Evolutionary conservation across 2,888 invertebrate genomes (phyloP).

Genomic region (Drosophila seclusa): DNA sequence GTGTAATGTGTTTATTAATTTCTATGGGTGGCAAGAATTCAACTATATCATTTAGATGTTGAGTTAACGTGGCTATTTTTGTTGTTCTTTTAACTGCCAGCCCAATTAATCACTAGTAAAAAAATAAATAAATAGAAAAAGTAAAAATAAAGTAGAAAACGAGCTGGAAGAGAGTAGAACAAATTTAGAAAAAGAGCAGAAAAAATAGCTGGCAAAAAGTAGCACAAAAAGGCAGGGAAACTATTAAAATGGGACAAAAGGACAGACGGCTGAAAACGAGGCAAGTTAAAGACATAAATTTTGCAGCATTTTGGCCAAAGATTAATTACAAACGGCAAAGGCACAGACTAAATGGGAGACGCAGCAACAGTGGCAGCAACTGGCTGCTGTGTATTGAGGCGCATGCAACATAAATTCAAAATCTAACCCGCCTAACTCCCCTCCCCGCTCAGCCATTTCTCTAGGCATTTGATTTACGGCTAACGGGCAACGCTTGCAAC

Average conservation of each 20-base stretch:
- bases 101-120: slow-evolving; percentile 73
- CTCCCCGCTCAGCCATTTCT: background rate
- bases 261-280: slow-evolving; percentile 26
- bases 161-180: background rate
- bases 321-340: slow-evolving; percentile 75
- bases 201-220: background rate
- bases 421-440: slow-evolving; percentile 7
- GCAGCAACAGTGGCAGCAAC: slow-evolving; percentile 4
- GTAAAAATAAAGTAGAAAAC: background rate
- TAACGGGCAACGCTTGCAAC: slow-evolving; percentile 55
- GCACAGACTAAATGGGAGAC: slow-evolving; percentile 12
- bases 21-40: slow-evolving; percentile 65
- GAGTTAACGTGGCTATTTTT: slow-evolving; percentile 24
- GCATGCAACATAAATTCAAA: slow-evolving; percentile 75
- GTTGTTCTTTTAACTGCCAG: slow-evolving; percentile 40
- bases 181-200: background rate
- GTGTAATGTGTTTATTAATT: slow-evolving; percentile 75
- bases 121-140: slow-evolving; percentile 22
- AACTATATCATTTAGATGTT: slow-evolving; percentile 74
- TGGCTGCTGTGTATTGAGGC: slow-evolving; percentile 50
- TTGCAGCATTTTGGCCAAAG: slow-evolving; percentile 79
- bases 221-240: slow-evolving; percentile 48
- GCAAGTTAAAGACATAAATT: slow-evolving; percentile 82
- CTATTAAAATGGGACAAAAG: slow-evolving; percentile 58
- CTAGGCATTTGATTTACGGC: slow-evolving; percentile 56